Evolutionary conservation across 2,888 invertebrate species (phyloP).

Genomic region (Nezara viridula): DNA sequence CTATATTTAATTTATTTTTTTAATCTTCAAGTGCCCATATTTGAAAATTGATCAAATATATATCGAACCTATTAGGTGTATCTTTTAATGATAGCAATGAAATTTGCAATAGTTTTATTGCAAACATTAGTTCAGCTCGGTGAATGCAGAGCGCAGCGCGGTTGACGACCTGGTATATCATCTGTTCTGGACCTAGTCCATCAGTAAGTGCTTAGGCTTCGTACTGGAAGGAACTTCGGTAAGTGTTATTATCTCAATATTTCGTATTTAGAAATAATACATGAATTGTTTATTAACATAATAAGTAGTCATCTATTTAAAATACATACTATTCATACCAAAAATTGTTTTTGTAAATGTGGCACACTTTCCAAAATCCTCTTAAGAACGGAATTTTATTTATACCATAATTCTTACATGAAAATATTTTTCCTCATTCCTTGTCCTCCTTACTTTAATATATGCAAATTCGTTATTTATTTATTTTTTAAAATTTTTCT

Average conservation of each 20-base stretch:
- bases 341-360: neutral
- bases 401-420: neutral
- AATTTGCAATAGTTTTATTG: neutral
- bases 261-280: neutral
- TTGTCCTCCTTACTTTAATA: neutral
- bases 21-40: neutral
- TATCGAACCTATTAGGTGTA: neutral
- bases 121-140: neutral
- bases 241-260: neutral
- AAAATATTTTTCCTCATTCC: neutral
- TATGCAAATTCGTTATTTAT: neutral
- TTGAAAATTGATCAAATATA: neutral
- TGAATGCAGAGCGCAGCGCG: neutral
- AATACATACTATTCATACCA: neutral
- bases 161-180: neutral
- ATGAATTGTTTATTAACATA: neutral
- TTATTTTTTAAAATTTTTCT: neutral
- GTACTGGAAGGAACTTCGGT: neutral
- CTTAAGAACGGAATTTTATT: neutral
- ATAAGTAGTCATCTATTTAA: neutral
- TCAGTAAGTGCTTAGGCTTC: slow-evolving; percentile 40
- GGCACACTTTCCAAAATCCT: neutral
- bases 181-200: slow-evolving; percentile 18
- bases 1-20: neutral
- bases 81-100: neutral